Base-by-base conservation (phyloP, 2,888 invertebrate species). In the Cheiracanthium punctorium region DNA sequence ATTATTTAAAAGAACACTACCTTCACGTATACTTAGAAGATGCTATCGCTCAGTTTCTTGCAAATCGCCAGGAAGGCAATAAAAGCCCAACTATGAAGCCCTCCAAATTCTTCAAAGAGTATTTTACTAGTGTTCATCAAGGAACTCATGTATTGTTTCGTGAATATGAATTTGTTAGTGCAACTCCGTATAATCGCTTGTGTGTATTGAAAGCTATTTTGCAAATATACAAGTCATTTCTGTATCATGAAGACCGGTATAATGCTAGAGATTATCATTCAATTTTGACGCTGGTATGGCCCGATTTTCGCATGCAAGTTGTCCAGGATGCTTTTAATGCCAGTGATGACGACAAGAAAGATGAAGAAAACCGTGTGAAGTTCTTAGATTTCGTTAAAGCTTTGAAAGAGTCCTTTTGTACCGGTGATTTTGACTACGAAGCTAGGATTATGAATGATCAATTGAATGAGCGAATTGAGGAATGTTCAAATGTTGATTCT, bases 71-170 rank as follows among this genome's bases (percentile, higher is more conserved):
- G 64, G 88, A 88, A 48, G 37, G 69, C 8, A 84, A 73, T 32
- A 71, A 80, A 17, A 73, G 70, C 24, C 72, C 69, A 28, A 84
- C 76, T 69, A 77, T 79, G n/a, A 88, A 88, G 28, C 85, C 85
- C 10, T 52, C 74, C 0, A 86, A 86, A 52, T 88, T 88, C 64
- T 74, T 86, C 12, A 80, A 82, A 24, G 88, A 88, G 33, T 88
- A 88, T 70, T 88, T 88, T 71, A 67, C 82, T 10, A 88, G 88
- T 75, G 88, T 88, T 14, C 88, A 88, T 41, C 88, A 88, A 77
- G 88, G 88, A 41, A 82, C 86, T 32, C 88, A 88, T 65, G 67
- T 88, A 28, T 28, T 88, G 14, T 86, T 88, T 67, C 85, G 88
- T n/a, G 88, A 88, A 52, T 88, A 37, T 79, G 29, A 30, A 4